Base-by-base conservation (phyloP, 2,113 vertebrate species). In the Myrmecobius fasciatus region DNA sequence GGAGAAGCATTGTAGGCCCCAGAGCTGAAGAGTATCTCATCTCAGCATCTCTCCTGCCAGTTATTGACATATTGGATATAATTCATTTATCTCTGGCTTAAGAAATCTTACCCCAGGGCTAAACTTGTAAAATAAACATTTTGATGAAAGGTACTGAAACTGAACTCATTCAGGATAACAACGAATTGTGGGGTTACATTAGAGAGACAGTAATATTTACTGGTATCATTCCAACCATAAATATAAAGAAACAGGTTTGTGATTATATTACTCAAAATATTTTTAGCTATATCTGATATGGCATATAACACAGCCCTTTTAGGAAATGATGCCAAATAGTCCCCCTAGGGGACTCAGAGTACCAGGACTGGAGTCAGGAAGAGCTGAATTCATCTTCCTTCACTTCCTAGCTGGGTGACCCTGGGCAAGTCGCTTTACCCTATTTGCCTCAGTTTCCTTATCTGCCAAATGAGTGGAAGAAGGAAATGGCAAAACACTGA, bases 61-160 rank as follows among this genome's bases (percentile, higher is more conserved):
- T n/a, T 96, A 9, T 91, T 92, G 36, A 26, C 51, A 51, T 4
- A 28, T 3, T 25, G 25, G 89, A 46, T 93, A 91, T 95, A 91
- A 92, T 93, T 92, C 88, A 94, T 47, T 94, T 36, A 49, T 91
- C 25, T 95, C 93, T n/a, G 0, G 1, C 53, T 92, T 90, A 93
- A 95, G 7, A 96, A 89, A 97, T 91, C 25, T 88, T 49, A 89
- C 0, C 91, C 0, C 31, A 52, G 93, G 90, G 60, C 97, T 90
- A 92, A 95, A 60, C 0, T 43, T 97, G 95, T 96, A 96, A 97
- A 97, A 97, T 96, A 8, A 28, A 0, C 3, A 51, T 91, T 93
- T 51, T 97, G 43, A 94, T 97, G 43, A 94, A 95, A 49, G 94
- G 92, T 97, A 95, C 53, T 60, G 89, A 95, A 95, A 0, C 83